Evolutionary conservation across 1,140 invertebrate species (phyloP), one percentile per base, ranked within the genome.

Genomic region (Lepidurus packardi): DNA sequence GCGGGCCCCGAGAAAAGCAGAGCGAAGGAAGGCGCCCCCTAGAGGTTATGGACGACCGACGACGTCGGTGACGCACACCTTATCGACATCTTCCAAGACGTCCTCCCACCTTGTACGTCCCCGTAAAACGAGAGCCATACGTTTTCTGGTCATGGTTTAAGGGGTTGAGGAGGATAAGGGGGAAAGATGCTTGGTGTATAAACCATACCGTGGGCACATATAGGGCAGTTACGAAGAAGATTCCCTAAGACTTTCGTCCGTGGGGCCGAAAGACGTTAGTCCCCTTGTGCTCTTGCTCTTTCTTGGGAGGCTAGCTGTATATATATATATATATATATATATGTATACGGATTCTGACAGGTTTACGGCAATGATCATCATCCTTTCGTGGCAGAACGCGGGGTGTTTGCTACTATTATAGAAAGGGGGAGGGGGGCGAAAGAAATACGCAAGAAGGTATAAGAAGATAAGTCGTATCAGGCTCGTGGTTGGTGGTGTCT

Each of bases 41-140:
- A n/a, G 16, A n/a, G 53, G 16, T 21, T 65, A 65, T 21, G 53
- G 8, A 65, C 53, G 53, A 65, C 21, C 13, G 53, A 13, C 47
- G 53, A 65, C 53, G 53, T 16, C 53, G 13, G 53, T 65, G 53
- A 65, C 53, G 53, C 53, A 65, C 53, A 65, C 53, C 53, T 65
- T 65, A 65, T 65, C 53, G 53, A 65, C 53, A 65, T 9, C 53
- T 65, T 65, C 53, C 53, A 65, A 65, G 53, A 65, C 53, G n/a
- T 65, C 21, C 53, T 65, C 53, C 21, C 21, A 65, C 53, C 53
- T 9, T 65, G 53, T 65, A 65, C 53, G 8, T 1, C 53, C 53
- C 8, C 53, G 16, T 21, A 13, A 65, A 65, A 65, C 13, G 53
- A 9, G 53, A 65, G 53, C 53, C 53, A 9, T 65, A 65, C 21